Percentiles rank a stretch among this genome's conserved stretches.
These are phyloP conservation scores for Griposia aprilina DNA, from an alignment of 2,888 invertebrate genomes.

Conservation along the genomic window DNA sequence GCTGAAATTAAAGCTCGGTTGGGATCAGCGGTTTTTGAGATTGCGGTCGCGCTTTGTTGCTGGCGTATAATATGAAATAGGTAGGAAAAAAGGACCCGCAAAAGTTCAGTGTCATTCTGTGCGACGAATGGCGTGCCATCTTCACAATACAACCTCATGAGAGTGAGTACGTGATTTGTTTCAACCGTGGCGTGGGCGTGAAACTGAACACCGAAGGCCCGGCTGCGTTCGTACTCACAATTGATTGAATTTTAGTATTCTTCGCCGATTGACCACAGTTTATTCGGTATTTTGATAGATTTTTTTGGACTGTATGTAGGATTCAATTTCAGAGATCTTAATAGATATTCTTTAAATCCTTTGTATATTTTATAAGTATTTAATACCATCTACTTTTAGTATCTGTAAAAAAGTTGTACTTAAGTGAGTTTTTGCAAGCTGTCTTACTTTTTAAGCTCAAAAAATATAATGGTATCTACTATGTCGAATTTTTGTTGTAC, in stretches of 20 bases:
- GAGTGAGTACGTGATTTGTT: slow-evolving; percentile 50
- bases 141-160: slow-evolving; percentile 55
- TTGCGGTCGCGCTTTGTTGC: slow-evolving; percentile 78
- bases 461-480: slow-evolving; percentile 17
- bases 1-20: slow-evolving; percentile 83
- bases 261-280: slow-evolving; percentile 8
- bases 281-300: neutral
- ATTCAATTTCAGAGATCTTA: slow-evolving; percentile 19
- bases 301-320: neutral
- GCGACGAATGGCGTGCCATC: slow-evolving; percentile 58
- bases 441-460: slow-evolving; percentile 3
- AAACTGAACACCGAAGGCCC: neutral
- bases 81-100: slow-evolving; percentile 63
- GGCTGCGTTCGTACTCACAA: neutral
- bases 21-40: slow-evolving; percentile 81
- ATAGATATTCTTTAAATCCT: slow-evolving; percentile 1
- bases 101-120: slow-evolving; percentile 66
- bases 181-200: neutral
- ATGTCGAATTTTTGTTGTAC: neutral
- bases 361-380: neutral
- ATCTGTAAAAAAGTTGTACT: neutral
- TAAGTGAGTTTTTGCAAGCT: slow-evolving; percentile 15
- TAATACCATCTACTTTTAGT: slow-evolving; percentile 11
- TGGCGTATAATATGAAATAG: slow-evolving; percentile 71
- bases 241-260: slow-evolving; percentile 34